phyloP scores from a whole-genome alignment of 2,797 vertebrate genomes.

The Apogon talboti region DNA sequence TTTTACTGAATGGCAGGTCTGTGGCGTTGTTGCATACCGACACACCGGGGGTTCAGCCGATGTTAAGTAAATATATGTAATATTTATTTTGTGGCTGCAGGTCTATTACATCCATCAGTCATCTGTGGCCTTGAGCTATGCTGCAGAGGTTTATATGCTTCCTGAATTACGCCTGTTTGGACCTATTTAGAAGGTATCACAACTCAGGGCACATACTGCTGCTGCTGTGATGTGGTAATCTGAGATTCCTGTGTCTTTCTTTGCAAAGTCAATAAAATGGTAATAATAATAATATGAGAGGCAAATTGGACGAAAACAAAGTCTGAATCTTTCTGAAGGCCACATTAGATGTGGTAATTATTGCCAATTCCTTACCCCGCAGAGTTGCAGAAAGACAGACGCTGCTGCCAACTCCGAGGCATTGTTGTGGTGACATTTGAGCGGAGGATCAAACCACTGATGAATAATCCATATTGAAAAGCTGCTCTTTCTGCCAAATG shows the following conservation, averaged over 20 bases:
- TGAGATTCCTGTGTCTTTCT: slow-evolving; percentile 15
- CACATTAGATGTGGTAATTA: slow-evolving; percentile 62
- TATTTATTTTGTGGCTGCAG: slow-evolving; percentile 17
- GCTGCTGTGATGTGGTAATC: slow-evolving; percentile 6
- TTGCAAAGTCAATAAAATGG: slow-evolving; percentile 24
- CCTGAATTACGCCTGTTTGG: slow-evolving; percentile 4
- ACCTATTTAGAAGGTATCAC: background rate
- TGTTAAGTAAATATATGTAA: slow-evolving; percentile 4
- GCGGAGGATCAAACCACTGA: slow-evolving; percentile 69
- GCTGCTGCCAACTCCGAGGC: slow-evolving; percentile 63
- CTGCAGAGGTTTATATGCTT: slow-evolving; percentile 11
- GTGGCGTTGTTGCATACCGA: background rate
- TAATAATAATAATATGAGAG: slow-evolving; percentile 34
- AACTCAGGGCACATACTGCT: slow-evolving; percentile 1
- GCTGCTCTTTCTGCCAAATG: slow-evolving; percentile 77
- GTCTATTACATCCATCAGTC: slow-evolving; percentile 14
- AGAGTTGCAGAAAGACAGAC: slow-evolving; percentile 61
- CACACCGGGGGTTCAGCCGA: background rate
- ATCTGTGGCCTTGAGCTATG: background rate
- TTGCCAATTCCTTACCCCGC: slow-evolving; percentile 58
- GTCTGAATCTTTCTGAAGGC: slow-evolving; percentile 54
- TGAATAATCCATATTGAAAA: slow-evolving; percentile 80
- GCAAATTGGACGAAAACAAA: slow-evolving; percentile 30
- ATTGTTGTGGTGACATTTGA: slow-evolving; percentile 80
- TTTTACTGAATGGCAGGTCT: slow-evolving; percentile 1